Percentiles rank a stretch among this genome's conserved stretches.
Conservation (phyloP, 2,888 invertebrate genomes). For the Epirrita christyi region DNA sequence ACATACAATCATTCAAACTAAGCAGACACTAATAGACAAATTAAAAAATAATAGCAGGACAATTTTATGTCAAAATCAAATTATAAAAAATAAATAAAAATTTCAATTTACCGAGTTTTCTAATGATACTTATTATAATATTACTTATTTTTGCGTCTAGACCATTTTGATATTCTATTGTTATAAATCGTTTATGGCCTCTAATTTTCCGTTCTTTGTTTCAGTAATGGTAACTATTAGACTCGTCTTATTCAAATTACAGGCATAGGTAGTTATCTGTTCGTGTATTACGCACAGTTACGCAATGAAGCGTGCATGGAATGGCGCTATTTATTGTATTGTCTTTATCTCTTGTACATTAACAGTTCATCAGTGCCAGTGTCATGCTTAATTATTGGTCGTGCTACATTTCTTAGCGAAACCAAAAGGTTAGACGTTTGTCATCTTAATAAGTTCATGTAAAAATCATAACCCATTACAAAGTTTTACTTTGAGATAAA, state of each 20-base stretch:
- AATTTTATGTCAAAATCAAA: no score
- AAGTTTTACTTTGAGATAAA: background rate
- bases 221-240: constrained; percentile 17
- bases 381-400: constrained; percentile 16
- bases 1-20: no score
- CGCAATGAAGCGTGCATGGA: constrained; percentile 27
- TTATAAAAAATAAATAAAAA: no score
- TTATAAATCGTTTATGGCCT: constrained; percentile 24
- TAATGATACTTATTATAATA: no score
- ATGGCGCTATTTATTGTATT: constrained; percentile 22
- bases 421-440: constrained; percentile 18
- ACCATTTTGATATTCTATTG: constrained; percentile 30
- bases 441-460: no score
- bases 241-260: constrained; percentile 21
- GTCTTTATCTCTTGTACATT: constrained; percentile 29
- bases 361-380: constrained; percentile 26
- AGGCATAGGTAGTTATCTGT: background rate
- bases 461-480: background rate
- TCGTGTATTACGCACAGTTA: constrained; percentile 31
- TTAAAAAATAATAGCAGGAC: no score
- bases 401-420: constrained; percentile 12
- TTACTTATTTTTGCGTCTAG: constrained; percentile 33
- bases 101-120: no score
- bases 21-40: no score
- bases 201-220: constrained; percentile 28